These are phyloP conservation scores for Aphaenogaster ashmeadi DNA, from an alignment of 1,140 invertebrate species.

Conservation along the genomic window DNA sequence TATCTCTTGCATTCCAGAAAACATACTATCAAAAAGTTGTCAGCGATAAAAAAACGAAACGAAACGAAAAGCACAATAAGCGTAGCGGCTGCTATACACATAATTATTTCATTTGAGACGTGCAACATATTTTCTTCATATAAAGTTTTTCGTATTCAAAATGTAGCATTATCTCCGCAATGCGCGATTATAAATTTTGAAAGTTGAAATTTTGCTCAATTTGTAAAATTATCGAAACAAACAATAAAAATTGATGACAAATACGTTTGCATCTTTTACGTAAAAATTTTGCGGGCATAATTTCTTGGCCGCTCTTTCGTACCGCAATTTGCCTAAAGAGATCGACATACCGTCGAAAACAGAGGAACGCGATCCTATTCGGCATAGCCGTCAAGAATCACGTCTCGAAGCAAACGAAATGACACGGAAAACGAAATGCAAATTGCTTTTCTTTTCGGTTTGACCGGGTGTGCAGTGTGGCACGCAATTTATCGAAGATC, in stretches of 20 bases:
- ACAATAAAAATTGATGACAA: background rate
- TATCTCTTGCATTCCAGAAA: background rate
- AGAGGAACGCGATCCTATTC: constrained; percentile 3
- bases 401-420: constrained; percentile 45
- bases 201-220: background rate
- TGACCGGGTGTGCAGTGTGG: constrained; percentile 31
- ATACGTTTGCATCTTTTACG: constrained; percentile 15
- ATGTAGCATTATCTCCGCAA: background rate
- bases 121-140: background rate
- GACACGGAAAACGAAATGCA: constrained; percentile 71
- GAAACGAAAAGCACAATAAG: background rate
- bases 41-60: background rate
- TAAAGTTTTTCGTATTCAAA: background rate
- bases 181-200: background rate
- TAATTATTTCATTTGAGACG: background rate
- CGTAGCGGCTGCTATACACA: background rate
- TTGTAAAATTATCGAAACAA: background rate
- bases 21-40: background rate
- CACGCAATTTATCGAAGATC: constrained; percentile 55
- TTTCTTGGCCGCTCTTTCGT: background rate
- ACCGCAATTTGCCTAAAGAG: background rate
- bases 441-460: constrained; percentile 71
- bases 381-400: constrained; percentile 5
- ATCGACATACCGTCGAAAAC: constrained; percentile 23
- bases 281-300: background rate